Evolutionary conservation across 2,113 vertebrate genomes (phyloP).

Genomic region (Osmerus mordax): DNA sequence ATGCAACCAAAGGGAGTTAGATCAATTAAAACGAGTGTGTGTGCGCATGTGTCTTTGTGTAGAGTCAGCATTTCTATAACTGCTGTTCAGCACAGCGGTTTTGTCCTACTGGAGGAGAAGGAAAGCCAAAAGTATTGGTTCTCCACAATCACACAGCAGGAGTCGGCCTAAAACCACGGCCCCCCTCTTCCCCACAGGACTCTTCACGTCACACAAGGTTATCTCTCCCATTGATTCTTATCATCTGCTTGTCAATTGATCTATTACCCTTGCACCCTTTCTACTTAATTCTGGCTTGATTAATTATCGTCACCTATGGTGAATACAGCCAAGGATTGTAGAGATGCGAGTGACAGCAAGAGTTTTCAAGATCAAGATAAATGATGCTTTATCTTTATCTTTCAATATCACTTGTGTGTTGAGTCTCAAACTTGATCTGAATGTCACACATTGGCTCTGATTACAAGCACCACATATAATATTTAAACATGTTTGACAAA

Average conservation of each 20-base stretch:
- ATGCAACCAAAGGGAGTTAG: not conserved
- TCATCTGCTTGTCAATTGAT: constrained; percentile 76
- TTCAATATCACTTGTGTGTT: constrained; percentile 25
- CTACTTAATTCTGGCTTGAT: constrained; percentile 70
- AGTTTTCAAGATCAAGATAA: constrained; percentile 61
- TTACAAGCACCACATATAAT: too few species aligned
- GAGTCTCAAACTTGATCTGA: too few species aligned
- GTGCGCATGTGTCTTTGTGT: not conserved
- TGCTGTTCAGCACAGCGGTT: constrained; percentile 9
- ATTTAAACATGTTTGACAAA: too few species aligned
- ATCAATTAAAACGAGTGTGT: constrained; percentile 12
- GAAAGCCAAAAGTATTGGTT: constrained; percentile 29
- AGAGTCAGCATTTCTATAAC: constrained; percentile 16
- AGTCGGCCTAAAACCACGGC: constrained; percentile 33
- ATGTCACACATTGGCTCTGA: too few species aligned
- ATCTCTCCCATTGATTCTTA: constrained; percentile 73
- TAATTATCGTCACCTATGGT: constrained; percentile 64
- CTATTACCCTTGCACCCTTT: constrained; percentile 68
- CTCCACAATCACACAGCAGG: constrained; percentile 22
- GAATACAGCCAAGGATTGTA: constrained; percentile 33
- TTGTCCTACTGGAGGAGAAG: constrained; percentile 16
- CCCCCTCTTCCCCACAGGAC: constrained; percentile 37
- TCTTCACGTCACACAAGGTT: constrained; percentile 67
- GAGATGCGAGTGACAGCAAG: constrained; percentile 43
- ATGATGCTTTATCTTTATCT: constrained; percentile 52